Base-by-base conservation (phyloP, 92 coral and sea anemone genomes). In the Isaurus tuberculatus region DNA sequence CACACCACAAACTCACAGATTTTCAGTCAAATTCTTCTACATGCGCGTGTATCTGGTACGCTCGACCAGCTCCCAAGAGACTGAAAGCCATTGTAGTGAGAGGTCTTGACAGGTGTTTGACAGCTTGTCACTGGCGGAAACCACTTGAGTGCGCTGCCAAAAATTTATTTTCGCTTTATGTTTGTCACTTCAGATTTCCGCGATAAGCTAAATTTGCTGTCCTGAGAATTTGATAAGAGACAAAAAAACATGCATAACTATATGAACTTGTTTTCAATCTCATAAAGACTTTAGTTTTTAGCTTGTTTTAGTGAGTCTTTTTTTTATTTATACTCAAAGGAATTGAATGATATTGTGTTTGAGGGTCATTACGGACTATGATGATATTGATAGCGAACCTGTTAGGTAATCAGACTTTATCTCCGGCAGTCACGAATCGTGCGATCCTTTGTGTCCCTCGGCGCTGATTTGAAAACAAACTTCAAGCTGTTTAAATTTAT, bases 1-100 rank as follows among this genome's bases (percentile, higher is more conserved):
- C 23, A 6, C 32, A 42, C 19, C 42, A 23, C 1, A 34, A 29
- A 55, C 33, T 22, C 36, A 46, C 65, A 55, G 58, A 36, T 13
- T 30, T 58, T 31, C 15, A 13, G 40, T 74, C 28, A 19, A 20
- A 30, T 22, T 53, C 68, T 65, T 58, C 36, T 67, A 55, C 7
- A 19, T 37, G 68, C 82, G 58, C 82, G 82, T 67, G 32, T 65
- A 19, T 34, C n/a, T 44, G 58, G 55, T 77, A 55, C 70, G 11
- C 69, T 77, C 82, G 82, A 44, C 82, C 82, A 77, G 36, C 82
- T 88, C 91, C 89, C 91, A 64, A 44, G 91, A 89, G 91, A 88
- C 83, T 81, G 70, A 72, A 26, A 73, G 27, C 83, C 79, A 61
- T 72, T 85, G 65, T 85, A 9, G 70, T 70, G 73, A 78, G 80